Percentiles rank a stretch among this genome's conserved stretches.
These are phyloP conservation scores for Hemichromis elongatus DNA, from an alignment of 2,113 vertebrate species.

Conservation along the genomic window DNA sequence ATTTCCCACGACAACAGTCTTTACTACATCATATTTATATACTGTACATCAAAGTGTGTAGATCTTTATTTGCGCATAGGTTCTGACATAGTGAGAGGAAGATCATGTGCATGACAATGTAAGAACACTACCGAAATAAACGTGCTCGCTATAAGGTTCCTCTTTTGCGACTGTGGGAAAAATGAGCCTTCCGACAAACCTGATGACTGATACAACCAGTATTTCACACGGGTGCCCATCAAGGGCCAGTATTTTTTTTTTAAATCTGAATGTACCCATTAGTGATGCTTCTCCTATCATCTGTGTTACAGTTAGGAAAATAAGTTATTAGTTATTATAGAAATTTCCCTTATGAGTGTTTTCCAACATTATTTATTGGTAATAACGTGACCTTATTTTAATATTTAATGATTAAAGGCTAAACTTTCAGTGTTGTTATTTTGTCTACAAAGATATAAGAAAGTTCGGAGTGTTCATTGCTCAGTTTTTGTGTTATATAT, in stretches of 20 bases:
- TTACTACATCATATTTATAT: background rate
- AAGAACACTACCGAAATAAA: background rate
- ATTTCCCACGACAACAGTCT: background rate
- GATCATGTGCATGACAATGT: background rate
- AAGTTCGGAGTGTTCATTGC: background rate
- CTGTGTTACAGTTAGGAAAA: background rate
- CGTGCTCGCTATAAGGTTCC: background rate
- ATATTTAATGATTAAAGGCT: background rate
- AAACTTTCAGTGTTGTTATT: background rate
- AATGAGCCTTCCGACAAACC: background rate
- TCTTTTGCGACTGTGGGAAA: background rate
- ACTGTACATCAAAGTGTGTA: background rate
- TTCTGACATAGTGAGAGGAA: background rate
- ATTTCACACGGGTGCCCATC: background rate
- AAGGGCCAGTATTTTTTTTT: background rate
- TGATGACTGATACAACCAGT: background rate
- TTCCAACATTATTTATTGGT: background rate
- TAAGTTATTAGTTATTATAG: background rate
- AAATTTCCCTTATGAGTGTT: background rate
- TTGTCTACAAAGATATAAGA: background rate
- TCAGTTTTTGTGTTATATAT: slow-evolving; percentile 21
- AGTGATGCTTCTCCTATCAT: background rate
- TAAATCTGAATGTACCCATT: background rate
- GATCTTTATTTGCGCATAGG: background rate
- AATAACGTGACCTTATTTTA: background rate